A percentile compares a stretch with the other conserved stretches of the same genome.
phyloP scores from a whole-genome alignment of 2,797 vertebrate species.

The Pangasius krempfi region DNA sequence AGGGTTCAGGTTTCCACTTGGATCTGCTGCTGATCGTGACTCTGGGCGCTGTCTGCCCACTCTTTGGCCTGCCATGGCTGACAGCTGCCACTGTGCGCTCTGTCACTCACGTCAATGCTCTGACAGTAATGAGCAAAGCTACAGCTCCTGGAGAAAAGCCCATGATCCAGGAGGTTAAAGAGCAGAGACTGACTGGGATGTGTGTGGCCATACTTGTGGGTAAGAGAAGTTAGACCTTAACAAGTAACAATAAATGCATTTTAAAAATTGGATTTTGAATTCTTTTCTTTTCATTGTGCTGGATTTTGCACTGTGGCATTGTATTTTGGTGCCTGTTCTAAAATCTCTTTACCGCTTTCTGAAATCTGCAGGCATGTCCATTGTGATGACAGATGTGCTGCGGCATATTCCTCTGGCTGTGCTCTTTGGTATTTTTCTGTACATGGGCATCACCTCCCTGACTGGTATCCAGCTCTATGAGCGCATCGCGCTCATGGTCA shows the following conservation, averaged over 20 bases:
- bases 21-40: conserved; percentile 94
- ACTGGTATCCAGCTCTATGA: conserved; percentile 97
- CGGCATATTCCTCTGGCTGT: conserved; percentile 94
- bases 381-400: conserved; percentile 93
- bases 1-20: conserved; percentile 96
- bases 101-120: conserved; percentile 93
- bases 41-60: conserved; percentile 90
- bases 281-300: not conserved
- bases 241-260: not conserved
- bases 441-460: conserved; percentile 97
- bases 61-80: conserved; percentile 96
- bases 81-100: conserved; percentile 94
- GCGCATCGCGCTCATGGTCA: conserved; percentile 93
- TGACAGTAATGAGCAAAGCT: conserved; percentile 97
- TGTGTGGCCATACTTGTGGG: conserved; percentile 89
- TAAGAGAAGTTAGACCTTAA: conserved; percentile 67
- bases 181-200: conserved; percentile 90
- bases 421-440: conserved; percentile 97
- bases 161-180: conserved; percentile 85
- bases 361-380: conserved; percentile 84
- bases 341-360: not conserved
- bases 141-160: conserved; percentile 93
- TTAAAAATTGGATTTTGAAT: not conserved
- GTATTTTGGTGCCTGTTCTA: not conserved
- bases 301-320: not conserved